Evolutionary conservation across 2,113 vertebrate genomes (phyloP).

Genomic region (Peromyscus californicus): DNA sequence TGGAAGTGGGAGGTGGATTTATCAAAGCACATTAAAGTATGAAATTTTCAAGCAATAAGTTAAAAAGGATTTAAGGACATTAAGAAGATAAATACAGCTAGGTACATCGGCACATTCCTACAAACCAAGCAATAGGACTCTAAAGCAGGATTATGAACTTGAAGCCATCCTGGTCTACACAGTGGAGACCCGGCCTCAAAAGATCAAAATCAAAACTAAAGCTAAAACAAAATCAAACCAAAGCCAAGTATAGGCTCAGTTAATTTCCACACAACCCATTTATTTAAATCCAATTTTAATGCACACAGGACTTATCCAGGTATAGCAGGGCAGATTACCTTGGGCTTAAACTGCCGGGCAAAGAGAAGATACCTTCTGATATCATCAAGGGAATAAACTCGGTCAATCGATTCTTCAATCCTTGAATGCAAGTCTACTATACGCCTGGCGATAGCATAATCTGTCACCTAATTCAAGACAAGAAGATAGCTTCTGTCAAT

Average conservation of each 20-base stretch:
- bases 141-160: not conserved
- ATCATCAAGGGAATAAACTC: constrained; percentile 97
- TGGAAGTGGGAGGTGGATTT: not conserved
- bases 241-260: not conserved
- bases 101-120: not conserved
- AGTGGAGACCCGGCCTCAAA: not conserved
- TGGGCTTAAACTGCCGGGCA: constrained; percentile 98
- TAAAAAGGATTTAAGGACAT: not conserved
- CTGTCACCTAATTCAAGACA: constrained; percentile 92
- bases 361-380: constrained; percentile 98
- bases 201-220: not conserved
- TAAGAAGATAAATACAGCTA: not conserved
- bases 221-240: not conserved
- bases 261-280: not conserved
- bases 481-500: constrained; percentile 57
- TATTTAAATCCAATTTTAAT: not conserved
- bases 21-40: not conserved
- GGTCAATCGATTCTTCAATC: constrained; percentile 95
- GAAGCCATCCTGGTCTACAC: not conserved
- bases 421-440: constrained; percentile 98
- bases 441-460: constrained; percentile 98
- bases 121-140: not conserved
- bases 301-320: not conserved
- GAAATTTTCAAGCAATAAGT: not conserved
- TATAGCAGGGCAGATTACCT: constrained; percentile 88